phyloP scores from a whole-genome alignment of 2,797 vertebrate genomes.

The Ctenopoma multispine region DNA sequence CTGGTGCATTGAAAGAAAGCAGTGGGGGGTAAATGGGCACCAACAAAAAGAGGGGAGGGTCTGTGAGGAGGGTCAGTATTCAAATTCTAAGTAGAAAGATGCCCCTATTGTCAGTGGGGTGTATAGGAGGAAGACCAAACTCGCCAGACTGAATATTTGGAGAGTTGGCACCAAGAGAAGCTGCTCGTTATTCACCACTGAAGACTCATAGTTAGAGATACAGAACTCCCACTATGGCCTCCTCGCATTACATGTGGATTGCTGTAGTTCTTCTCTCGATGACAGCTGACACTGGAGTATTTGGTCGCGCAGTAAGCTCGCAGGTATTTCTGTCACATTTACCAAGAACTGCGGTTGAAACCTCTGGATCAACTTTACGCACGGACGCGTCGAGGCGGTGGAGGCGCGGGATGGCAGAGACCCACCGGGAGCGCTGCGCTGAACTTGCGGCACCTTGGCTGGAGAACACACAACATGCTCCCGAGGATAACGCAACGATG shows the following conservation, averaged over 20 bases:
- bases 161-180: slow-evolving; percentile 27
- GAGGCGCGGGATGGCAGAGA: slow-evolving; percentile 53
- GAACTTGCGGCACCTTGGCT: slow-evolving; percentile 77
- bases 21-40: slow-evolving; percentile 75
- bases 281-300: slow-evolving; percentile 52
- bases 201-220: slow-evolving; percentile 17
- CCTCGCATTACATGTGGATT: slow-evolving; percentile 46
- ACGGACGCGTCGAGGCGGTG: slow-evolving; percentile 37
- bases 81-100: slow-evolving; percentile 78
- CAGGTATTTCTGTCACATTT: slow-evolving; percentile 24
- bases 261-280: slow-evolving; percentile 55
- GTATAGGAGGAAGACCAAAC: slow-evolving; percentile 58
- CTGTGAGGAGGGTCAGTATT: slow-evolving; percentile 66
- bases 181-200: slow-evolving; percentile 9
- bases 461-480: slow-evolving; percentile 46
- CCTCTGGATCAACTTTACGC: slow-evolving; percentile 41
- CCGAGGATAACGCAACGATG: slow-evolving; percentile 39
- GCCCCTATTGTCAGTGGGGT: slow-evolving; percentile 71
- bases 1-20: slow-evolving; percentile 78
- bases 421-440: slow-evolving; percentile 73
- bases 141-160: slow-evolving; percentile 6
- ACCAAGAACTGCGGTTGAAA: background rate
- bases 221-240: slow-evolving; percentile 55
- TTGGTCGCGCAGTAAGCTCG: slow-evolving; percentile 52
- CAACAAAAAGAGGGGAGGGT: slow-evolving; percentile 82